phyloP scores from a whole-genome alignment of 2,113 vertebrate species.

The Xenotilapia leptura region DNA sequence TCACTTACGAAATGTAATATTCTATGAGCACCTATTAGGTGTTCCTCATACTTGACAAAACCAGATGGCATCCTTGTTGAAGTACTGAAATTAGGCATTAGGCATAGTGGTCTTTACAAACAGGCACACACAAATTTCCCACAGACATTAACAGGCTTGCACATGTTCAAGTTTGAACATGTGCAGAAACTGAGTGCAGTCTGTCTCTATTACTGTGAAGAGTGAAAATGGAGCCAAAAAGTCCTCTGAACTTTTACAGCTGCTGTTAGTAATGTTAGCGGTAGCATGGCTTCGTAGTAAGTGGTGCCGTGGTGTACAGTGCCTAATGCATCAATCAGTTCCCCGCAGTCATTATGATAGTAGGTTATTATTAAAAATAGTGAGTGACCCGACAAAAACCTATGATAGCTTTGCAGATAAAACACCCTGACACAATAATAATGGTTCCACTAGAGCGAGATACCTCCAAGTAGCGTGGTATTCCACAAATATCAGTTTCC shows the following conservation, averaged over 20 bases:
- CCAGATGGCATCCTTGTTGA: neutral
- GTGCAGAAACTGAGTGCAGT: neutral
- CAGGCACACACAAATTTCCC: neutral
- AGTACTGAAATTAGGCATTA: neutral
- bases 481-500: neutral
- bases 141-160: neutral
- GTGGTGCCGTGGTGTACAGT: neutral
- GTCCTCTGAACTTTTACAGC: neutral
- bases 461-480: neutral
- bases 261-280: neutral
- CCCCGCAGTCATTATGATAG: slow-evolving; percentile 21
- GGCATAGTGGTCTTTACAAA: neutral
- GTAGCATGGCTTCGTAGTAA: neutral
- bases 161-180: neutral
- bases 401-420: slow-evolving; percentile 4
- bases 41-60: neutral
- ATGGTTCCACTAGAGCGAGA: neutral
- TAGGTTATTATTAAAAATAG: slow-evolving; percentile 43
- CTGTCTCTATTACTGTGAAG: neutral
- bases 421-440: slow-evolving; percentile 28
- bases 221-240: neutral
- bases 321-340: neutral
- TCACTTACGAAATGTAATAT: neutral
- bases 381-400: slow-evolving; percentile 33
- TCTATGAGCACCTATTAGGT: neutral